Conservation (phyloP, 2,888 invertebrate species). For the Tetramorium bicarinatum region DNA sequence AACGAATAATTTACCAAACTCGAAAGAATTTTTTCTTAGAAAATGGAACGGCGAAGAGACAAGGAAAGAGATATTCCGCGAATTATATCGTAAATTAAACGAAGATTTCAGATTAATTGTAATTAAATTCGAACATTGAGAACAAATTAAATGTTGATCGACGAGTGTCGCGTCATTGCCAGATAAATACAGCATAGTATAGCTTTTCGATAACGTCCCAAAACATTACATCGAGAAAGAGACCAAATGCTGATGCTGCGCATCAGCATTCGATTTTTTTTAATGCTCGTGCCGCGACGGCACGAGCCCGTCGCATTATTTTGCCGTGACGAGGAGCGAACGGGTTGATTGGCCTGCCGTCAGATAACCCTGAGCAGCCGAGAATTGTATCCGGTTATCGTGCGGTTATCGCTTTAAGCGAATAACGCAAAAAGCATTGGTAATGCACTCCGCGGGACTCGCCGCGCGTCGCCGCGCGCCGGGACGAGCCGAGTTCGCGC, state of each 20-base stretch:
- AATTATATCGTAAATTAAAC: neutral
- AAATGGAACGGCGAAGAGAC: neutral
- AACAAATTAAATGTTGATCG: neutral
- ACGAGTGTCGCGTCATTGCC: neutral
- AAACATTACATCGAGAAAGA: neutral
- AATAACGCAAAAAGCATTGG: slow-evolving; percentile 77
- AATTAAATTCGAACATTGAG: neutral
- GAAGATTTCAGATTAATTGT: neutral
- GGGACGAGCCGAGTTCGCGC: slow-evolving; percentile 50
- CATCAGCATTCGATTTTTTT: slow-evolving; percentile 9
- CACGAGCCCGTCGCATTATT: slow-evolving; percentile 59
- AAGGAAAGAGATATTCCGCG: neutral
- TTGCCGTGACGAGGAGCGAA: slow-evolving; percentile 54
- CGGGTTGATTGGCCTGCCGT: slow-evolving; percentile 85
- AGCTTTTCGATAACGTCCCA: neutral
- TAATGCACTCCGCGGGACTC: slow-evolving; percentile 55
- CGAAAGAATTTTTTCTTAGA: slow-evolving; percentile 8
- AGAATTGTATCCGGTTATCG: slow-evolving; percentile 85
- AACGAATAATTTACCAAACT: slow-evolving; percentile 10
- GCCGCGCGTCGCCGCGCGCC: slow-evolving; percentile 47
- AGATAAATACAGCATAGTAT: neutral
- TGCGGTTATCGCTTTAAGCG: slow-evolving; percentile 81
- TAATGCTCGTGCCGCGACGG: slow-evolving; percentile 10
- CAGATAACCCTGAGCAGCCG: slow-evolving; percentile 86
- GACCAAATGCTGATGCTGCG: neutral